Conservation (phyloP, 2,797 vertebrate species). For the Sebastes dallii region DNA sequence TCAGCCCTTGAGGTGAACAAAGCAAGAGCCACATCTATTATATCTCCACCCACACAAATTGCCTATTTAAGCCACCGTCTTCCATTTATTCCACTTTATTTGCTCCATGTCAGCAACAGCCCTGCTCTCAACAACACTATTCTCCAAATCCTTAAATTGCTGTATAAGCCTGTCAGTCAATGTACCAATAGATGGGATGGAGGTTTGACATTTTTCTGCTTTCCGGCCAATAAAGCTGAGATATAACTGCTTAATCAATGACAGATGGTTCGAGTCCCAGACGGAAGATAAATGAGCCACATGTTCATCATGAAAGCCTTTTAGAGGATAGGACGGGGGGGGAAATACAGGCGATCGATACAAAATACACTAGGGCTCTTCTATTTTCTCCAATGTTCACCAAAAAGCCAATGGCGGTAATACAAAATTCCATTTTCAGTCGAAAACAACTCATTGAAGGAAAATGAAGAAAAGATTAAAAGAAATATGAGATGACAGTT, state of each 20-base stretch:
- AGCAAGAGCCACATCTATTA: neutral
- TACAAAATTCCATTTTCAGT: neutral
- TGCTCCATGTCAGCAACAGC: slow-evolving; percentile 14
- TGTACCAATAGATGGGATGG: neutral
- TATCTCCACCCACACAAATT: slow-evolving; percentile 20
- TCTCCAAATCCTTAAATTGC: slow-evolving; percentile 13
- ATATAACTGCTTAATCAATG: slow-evolving; percentile 48
- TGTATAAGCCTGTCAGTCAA: slow-evolving; percentile 9
- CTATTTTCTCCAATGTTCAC: neutral
- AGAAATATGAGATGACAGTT: neutral
- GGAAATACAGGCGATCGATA: slow-evolving; percentile 38
- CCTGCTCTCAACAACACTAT: neutral
- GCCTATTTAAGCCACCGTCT: slow-evolving; percentile 13
- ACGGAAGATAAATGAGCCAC: slow-evolving; percentile 26
- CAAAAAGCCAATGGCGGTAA: neutral
- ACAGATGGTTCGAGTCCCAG: slow-evolving; percentile 8
- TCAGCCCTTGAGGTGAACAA: neutral
- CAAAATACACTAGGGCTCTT: slow-evolving; percentile 1
- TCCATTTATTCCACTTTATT: slow-evolving; percentile 26
- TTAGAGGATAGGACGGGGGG: neutral
- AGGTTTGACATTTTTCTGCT: slow-evolving; percentile 18
- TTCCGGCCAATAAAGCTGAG: slow-evolving; percentile 18
- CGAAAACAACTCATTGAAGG: neutral
- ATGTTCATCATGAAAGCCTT: slow-evolving; percentile 8
- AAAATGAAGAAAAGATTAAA: neutral